Percentiles rank a stretch among this genome's conserved stretches.
phyloP scores from a whole-genome alignment of 2,797 vertebrate species.

The Poeciliopsis presidionis region DNA sequence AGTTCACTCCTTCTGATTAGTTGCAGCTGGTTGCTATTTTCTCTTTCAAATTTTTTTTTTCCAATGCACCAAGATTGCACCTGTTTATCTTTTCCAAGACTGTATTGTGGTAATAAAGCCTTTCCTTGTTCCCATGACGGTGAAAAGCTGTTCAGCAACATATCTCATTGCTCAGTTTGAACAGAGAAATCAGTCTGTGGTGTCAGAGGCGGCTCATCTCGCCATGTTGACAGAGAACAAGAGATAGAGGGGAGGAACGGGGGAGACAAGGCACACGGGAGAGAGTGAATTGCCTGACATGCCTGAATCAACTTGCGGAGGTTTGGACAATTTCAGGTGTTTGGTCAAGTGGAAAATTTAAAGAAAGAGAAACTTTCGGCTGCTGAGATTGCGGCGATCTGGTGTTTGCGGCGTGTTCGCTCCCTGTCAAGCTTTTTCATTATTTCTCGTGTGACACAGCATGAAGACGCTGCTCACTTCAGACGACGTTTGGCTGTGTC shows the following conservation, averaged over 20 bases:
- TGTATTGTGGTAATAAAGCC: background rate
- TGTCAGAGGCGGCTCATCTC: slow-evolving; percentile 17
- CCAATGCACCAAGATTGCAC: no score
- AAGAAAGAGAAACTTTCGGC: slow-evolving; percentile 39
- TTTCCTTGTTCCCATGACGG: background rate
- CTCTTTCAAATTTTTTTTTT: background rate
- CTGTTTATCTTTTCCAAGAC: background rate
- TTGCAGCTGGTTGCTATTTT: background rate
- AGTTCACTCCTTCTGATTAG: background rate
- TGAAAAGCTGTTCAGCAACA: background rate
- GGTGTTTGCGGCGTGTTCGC: slow-evolving; percentile 9
- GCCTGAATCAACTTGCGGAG: slow-evolving; percentile 36
- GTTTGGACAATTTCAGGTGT: slow-evolving; percentile 53
- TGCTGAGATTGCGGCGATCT: slow-evolving; percentile 25
- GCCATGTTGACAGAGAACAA: slow-evolving; percentile 41
- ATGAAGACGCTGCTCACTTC: background rate
- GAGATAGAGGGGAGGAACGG: background rate
- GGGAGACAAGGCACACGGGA: background rate
- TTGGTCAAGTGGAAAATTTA: slow-evolving; percentile 54
- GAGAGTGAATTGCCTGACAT: slow-evolving; percentile 36
- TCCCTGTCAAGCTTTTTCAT: background rate
- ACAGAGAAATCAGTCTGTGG: background rate
- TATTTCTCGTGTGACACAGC: background rate
- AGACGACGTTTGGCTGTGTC: background rate
- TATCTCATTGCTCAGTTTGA: background rate